Evolutionary conservation across 2,113 vertebrate genomes (phyloP).

Genomic region (Lota lota): DNA sequence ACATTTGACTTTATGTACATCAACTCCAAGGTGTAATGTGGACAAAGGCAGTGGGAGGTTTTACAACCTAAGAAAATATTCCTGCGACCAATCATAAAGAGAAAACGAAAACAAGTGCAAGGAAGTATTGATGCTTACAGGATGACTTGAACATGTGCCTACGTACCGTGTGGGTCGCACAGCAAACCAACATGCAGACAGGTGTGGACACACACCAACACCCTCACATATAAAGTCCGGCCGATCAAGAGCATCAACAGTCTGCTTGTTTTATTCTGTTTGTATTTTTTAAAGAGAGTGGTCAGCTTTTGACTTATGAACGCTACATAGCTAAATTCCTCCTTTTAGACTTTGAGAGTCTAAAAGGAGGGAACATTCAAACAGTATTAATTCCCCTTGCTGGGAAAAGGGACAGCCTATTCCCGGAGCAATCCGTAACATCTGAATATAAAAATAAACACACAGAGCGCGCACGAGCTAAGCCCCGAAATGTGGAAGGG

Average conservation of each 20-base stretch:
- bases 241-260: slow-evolving; percentile 38
- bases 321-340: slow-evolving; percentile 42
- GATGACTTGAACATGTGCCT: slow-evolving; percentile 5
- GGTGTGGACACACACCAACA: slow-evolving; percentile 32
- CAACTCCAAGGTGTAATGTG: too few species aligned
- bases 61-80: too few species aligned
- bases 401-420: slow-evolving; percentile 66
- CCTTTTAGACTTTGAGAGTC: slow-evolving; percentile 42
- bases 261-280: slow-evolving; percentile 41
- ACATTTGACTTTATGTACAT: too few species aligned
- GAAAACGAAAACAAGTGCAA: too few species aligned
- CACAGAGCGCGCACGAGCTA: slow-evolving; percentile 36
- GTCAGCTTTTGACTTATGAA: slow-evolving; percentile 53
- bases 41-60: too few species aligned
- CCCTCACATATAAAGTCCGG: slow-evolving; percentile 26
- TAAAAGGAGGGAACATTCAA: slow-evolving; percentile 42
- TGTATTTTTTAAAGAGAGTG: slow-evolving; percentile 55
- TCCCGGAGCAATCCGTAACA: slow-evolving; percentile 73
- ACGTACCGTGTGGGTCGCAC: not conserved
- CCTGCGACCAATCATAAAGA: too few species aligned
- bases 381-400: slow-evolving; percentile 70
- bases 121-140: too few species aligned
- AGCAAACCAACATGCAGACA: slow-evolving; percentile 28
- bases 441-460: slow-evolving; percentile 77
- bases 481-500: slow-evolving; percentile 44